These are phyloP conservation scores for Phoxinus phoxinus DNA, from an alignment of 2,113 vertebrate species.

Conservation along the genomic window DNA sequence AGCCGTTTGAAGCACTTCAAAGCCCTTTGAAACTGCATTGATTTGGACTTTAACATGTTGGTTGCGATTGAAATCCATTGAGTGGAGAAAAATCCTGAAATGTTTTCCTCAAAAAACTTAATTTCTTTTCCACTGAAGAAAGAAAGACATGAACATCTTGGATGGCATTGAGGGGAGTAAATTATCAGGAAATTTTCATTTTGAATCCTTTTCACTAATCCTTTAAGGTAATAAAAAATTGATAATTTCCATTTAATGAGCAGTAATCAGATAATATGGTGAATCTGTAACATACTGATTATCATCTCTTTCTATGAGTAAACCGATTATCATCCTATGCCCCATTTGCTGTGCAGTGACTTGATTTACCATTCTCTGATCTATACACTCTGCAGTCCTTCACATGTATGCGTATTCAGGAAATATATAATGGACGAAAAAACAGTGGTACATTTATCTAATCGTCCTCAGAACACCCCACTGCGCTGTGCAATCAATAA, in stretches of 20 bases:
- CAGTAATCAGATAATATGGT: neutral
- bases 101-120: no score
- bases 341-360: conserved; percentile 22
- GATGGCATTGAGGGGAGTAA: no score
- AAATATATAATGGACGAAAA: conserved; percentile 75
- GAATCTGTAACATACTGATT: neutral
- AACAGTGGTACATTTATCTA: conserved; percentile 83
- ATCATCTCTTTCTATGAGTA: neutral
- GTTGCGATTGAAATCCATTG: no score
- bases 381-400: conserved; percentile 46
- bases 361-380: conserved; percentile 18
- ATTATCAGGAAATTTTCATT: no score
- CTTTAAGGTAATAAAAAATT: neutral
- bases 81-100: no score
- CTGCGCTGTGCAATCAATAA: conserved; percentile 92
- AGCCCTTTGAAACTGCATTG: no score
- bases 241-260: neutral
- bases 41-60: no score
- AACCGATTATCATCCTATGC: neutral
- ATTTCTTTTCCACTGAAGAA: no score
- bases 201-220: no score
- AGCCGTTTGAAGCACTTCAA: no score
- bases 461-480: conserved; percentile 82
- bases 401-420: conserved; percentile 73
- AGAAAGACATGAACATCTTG: no score